Conservation (phyloP, 2,797 vertebrate genomes). For the Menidia menidia region DNA sequence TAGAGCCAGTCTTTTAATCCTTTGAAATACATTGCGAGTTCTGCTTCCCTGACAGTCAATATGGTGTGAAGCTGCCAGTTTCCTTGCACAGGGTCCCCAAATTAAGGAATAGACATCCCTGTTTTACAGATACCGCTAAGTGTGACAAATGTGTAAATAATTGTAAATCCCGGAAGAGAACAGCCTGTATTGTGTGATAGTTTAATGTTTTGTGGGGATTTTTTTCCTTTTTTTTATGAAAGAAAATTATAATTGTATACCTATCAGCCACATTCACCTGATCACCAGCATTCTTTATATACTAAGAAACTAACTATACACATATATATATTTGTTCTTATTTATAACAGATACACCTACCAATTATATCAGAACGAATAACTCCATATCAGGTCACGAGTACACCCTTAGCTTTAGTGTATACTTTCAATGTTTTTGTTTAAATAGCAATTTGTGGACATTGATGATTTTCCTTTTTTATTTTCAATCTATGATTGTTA, state of each 20-base stretch:
- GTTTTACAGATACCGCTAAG: constrained; percentile 5
- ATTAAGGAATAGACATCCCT: constrained; percentile 8
- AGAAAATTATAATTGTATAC: constrained; percentile 57
- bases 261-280: constrained; percentile 12
- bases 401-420: constrained; percentile 16
- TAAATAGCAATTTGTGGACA: constrained; percentile 22
- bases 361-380: background rate
- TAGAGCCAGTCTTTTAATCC: constrained; percentile 37
- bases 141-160: constrained; percentile 17
- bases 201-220: constrained; percentile 15
- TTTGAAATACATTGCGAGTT: constrained; percentile 36
- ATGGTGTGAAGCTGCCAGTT: constrained; percentile 13
- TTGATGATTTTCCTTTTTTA: constrained; percentile 9
- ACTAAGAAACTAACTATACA: too few relatives aligned
- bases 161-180: constrained; percentile 62
- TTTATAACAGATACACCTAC: constrained; percentile 9
- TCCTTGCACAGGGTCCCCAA: constrained; percentile 10
- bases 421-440: constrained; percentile 25
- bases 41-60: constrained; percentile 36
- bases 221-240: constrained; percentile 31
- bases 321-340: background rate
- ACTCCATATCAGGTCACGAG: background rate
- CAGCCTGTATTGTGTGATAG: constrained; percentile 43
- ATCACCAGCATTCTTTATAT: constrained; percentile 7
- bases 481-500: constrained; percentile 3